Evolutionary conservation across 2,113 vertebrate species (phyloP), one percentile per base, ranked within the genome.

Genomic region (Neolamprologus sp.): DNA sequence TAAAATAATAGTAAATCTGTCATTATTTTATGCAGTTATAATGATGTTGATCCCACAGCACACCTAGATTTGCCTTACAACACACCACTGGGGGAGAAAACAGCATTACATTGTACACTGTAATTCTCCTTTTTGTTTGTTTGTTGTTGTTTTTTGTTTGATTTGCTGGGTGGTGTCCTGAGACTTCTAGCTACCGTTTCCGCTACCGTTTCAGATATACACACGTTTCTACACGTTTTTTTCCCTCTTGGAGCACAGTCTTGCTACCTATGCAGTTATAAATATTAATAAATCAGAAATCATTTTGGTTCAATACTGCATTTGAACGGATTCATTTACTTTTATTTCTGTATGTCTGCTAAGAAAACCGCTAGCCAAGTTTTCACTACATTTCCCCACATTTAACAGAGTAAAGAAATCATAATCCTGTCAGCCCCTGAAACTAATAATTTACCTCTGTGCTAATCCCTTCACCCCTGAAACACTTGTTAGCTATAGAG

Each of bases 251-350:
- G 90, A 89, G 84, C 87, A 86, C 89, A 88, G 87, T 90, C 87
- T 84, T 26, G 81, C 85, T 90, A 81, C 57, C 16, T 63, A 82
- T 81, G 21, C 83, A 51, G 68, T 53, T 58, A 86, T 93, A 93
- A 87, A 94, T 94, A 94, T 95, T 92, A 93, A 94, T 94, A 87
- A 80, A 83, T 11, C 37, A 51, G 47, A 58, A 92, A 81, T 91
- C 81, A 79, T 86, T 86, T 73, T 82, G 81, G 81, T 87, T 86
- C 80, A 89, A 23, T 23, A 28, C 79, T 65, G 71, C 35, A 53
- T 90, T 86, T 93, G 47, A 91, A 63, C 78, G 3, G 40, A 89
- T 90, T 93, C 42, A 63, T 79, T 68, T 37, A 21, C 63, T 68
- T 91, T 87, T 80, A 54, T 33, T 87, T 58, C 85, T 83, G 28